A percentile compares a stretch with the other conserved stretches of the same genome.
Conservation (phyloP, 2,797 vertebrate genomes). For the Fistularia commersonii region DNA sequence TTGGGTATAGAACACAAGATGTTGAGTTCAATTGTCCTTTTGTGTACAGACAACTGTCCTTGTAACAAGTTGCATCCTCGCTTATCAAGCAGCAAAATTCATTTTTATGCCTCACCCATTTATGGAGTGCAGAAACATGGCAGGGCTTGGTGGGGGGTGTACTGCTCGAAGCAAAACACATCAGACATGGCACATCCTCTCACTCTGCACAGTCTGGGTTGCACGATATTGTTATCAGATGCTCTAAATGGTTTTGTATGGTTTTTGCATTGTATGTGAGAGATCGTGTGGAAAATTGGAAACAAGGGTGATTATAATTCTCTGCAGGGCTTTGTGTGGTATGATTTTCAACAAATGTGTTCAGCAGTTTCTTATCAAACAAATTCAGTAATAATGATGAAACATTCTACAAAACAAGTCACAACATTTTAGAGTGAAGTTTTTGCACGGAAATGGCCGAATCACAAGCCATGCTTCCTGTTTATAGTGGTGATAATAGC, state of each 20-base stretch:
- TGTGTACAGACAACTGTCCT: constrained; percentile 32
- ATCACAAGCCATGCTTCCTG: constrained; percentile 65
- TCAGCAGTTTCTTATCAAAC: constrained; percentile 7
- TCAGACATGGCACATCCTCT: constrained; percentile 19
- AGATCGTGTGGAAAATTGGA: not conserved
- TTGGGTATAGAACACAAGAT: constrained; percentile 33
- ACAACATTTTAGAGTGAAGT: constrained; percentile 46
- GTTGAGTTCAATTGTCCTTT: constrained; percentile 39
- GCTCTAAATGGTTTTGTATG: not conserved
- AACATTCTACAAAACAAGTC: constrained; percentile 39
- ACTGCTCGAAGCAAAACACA: constrained; percentile 12
- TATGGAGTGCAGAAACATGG: constrained; percentile 8
- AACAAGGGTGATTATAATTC: not conserved
- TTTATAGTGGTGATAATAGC: constrained; percentile 38
- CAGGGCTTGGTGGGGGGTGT: not conserved
- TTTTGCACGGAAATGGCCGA: constrained; percentile 59
- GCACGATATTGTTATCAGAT: constrained; percentile 1
- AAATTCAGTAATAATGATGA: constrained; percentile 41
- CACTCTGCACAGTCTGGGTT: constrained; percentile 2
- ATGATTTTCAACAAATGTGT: not conserved
- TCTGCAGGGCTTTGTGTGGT: not conserved
- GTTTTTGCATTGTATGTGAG: not conserved
- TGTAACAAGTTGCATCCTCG: constrained; percentile 40
- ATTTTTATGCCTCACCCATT: constrained; percentile 36
- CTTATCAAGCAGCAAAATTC: constrained; percentile 42